Base-by-base conservation (phyloP, 2,888 invertebrate species). In the Cryptophagus acutangulus region DNA sequence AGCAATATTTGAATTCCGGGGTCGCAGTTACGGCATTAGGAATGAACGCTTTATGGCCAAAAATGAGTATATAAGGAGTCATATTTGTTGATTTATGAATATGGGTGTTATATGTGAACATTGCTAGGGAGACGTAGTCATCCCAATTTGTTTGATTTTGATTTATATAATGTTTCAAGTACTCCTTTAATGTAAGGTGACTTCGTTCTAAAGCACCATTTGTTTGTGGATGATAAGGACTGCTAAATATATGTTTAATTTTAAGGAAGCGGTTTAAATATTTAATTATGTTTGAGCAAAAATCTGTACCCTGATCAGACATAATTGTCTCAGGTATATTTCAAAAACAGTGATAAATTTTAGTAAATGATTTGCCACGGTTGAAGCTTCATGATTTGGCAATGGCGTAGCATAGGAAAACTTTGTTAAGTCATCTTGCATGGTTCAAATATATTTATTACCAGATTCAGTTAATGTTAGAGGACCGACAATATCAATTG, bases 291-390 rank as follows among this genome's bases (percentile, higher is more conserved):
- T 61, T 45, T 2, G 62, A 61, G 3, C 47, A 61, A 42, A 68
- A 67, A 37, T 67, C 56, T 6, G 57, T 52, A 2, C 65, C 69
- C 55, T 63, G 61, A 43, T 71, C 69, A 0, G 67, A 58, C 1
- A 70, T 36, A 17, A 67, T 52, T 2, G 38, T 38, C 45, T 61
- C 57, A 1, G 67, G 65, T 5, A 66, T 60, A 9, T n/a, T n/a
- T 66, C 65, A 41, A 65, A 64, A 2, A 57, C 34, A 2, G 60
- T 52, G 9, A 63, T 61, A 26, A 63, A 59, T 26, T 63, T 52
- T 6, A 60, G 31, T 2, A 67, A 41, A 17, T 43, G 28, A 10
- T 55, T 45, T 2, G 62, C 64, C n/a, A 66, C 52, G 1, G 58
- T 62, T 47, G 46, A 38, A 1, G 65, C 52, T 39, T 58, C 56